Base-by-base conservation (phyloP, 2,888 invertebrate genomes). In the Drosophila algonquin region DNA sequence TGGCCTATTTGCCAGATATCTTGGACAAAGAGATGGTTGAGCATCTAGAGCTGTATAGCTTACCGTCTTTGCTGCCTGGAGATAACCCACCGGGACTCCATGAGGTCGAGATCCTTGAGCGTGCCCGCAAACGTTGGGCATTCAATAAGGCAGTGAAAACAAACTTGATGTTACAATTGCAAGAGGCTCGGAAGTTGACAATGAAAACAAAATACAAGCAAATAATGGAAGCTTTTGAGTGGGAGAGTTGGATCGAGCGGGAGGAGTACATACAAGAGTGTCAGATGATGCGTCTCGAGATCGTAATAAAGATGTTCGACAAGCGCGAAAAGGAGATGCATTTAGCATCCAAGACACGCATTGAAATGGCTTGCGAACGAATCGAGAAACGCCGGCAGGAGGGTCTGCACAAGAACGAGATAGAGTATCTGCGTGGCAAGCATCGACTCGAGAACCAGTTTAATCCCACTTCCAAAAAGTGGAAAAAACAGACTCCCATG, bases 181-280 rank as follows among this genome's bases (percentile, higher is more conserved):
- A 94, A 81, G 94, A 94, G 87, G 94, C 95, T 81, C 80, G 79
- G 8, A 69, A 81, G 10, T 52, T 76, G 3, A 72, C 72, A 0
- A 74, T 79, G 0, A 64, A 68, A n/a, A 75, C 73, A 10, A 93
- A 93, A 56, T 93, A 95, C 4, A 93, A 94, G 14, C 93, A 93
- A n/a, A 94, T 97, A 82, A 94, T 97, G 74, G 94, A 94, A 55
- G 95, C 96, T n/a, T 94, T 97, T 75, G 97, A 97, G 91, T 94
- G 95, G 69, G 95, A 96, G 79, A 95, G 97, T 87, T 97, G 97
- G 97, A 94, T 95, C 10, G 95, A 96, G 60, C 94, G 97, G 70
- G 97, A 97, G 90, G 94, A 95, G 94, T 95, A 96, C 90, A 95
- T 96, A 72, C 94, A 95, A 81, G 94, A 94, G 72, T 94, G 96